Evolutionary conservation across 2,888 invertebrate genomes (phyloP).

Genomic region (Drosophila atroscutellata): DNA sequence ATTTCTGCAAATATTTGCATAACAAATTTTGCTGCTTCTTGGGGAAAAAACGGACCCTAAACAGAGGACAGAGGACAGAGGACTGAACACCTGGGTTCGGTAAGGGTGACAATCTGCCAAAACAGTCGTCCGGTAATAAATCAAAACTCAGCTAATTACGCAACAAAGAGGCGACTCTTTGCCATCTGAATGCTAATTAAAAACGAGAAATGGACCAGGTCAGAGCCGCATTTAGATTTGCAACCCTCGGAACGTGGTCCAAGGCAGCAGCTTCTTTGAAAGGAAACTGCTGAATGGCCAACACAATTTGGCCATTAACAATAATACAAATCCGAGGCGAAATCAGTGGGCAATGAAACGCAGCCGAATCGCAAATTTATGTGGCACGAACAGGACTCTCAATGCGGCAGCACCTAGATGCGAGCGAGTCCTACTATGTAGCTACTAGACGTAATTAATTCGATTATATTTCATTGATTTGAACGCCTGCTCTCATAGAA

Average conservation of each 20-base stretch:
- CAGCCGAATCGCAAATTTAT: constrained; percentile 78
- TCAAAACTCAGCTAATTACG: constrained; percentile 82
- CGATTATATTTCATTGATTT: constrained; percentile 85
- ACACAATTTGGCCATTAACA: constrained; percentile 76
- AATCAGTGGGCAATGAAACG: constrained; percentile 72
- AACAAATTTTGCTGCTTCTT: constrained; percentile 45
- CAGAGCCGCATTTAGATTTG: constrained; percentile 48
- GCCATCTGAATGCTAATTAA: constrained; percentile 80
- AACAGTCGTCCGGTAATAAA: constrained; percentile 64
- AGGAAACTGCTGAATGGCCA: constrained; percentile 48
- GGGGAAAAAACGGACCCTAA: constrained; percentile 1
- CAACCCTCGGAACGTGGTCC: constrained; percentile 32
- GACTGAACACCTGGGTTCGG: constrained; percentile 50
- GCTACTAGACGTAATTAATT: constrained; percentile 82
- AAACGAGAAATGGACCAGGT: constrained; percentile 46
- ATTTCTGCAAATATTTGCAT: constrained; percentile 75
- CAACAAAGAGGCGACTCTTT: constrained; percentile 75
- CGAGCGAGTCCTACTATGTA: constrained; percentile 8
- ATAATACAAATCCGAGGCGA: constrained; percentile 67
- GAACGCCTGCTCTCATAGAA: constrained; percentile 75
- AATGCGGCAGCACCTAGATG: constrained; percentile 42
- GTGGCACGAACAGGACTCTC: constrained; percentile 56
- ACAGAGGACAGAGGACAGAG: constrained; percentile 10
- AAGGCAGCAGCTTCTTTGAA: constrained; percentile 22
- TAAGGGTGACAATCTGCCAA: constrained; percentile 52